These are phyloP conservation scores for Pithys albifrons DNA, from an alignment of 2,113 vertebrate genomes.

Conservation along the genomic window DNA sequence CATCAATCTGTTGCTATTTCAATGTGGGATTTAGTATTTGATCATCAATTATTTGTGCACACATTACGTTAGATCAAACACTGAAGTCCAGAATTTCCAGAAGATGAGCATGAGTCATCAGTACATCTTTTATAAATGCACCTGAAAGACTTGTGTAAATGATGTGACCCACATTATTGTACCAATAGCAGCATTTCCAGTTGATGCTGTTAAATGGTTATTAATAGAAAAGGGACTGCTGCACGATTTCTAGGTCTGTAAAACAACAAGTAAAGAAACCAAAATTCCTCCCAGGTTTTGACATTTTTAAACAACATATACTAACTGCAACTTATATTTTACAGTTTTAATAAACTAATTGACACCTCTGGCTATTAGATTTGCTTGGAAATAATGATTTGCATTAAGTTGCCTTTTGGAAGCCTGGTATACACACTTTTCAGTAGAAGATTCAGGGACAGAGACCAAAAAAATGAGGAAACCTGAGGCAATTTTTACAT, in stretches of 20 bases:
- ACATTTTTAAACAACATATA: background rate
- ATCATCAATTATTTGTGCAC: background rate
- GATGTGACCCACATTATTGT: background rate
- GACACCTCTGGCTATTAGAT: background rate
- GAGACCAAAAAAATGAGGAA: background rate
- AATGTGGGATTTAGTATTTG: background rate
- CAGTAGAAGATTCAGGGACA: background rate
- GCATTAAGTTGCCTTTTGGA: background rate
- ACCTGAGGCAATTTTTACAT: background rate
- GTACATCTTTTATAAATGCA: background rate
- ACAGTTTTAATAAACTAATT: background rate
- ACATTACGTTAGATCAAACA: background rate
- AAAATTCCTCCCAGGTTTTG: background rate
- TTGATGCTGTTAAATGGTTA: background rate
- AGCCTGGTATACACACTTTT: background rate
- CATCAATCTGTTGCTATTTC: background rate
- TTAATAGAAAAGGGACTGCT: background rate
- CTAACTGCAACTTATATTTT: background rate
- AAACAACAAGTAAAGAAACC: background rate
- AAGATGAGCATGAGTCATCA: background rate
- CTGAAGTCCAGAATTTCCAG: background rate
- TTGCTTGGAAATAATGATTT: background rate
- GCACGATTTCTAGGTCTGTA: background rate
- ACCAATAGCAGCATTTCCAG: background rate
- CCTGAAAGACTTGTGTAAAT: background rate